phyloP scores from a whole-genome alignment of 2,888 invertebrate genomes.

The Drosophila kokeensis region DNA sequence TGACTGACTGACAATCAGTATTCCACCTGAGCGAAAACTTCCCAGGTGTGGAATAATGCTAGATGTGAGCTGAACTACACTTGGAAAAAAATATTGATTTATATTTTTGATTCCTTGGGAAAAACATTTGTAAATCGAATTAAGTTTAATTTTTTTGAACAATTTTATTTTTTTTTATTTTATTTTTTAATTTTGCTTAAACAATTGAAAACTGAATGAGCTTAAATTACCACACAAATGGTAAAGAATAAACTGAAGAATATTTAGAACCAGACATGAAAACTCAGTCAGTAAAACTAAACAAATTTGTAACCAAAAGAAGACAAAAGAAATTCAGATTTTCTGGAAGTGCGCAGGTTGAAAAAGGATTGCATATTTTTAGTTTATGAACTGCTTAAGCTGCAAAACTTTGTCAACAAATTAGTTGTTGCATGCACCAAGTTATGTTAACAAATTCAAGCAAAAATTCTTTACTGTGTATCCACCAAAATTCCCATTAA shows the following conservation, averaged over 20 bases:
- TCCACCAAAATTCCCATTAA: constrained; percentile 65
- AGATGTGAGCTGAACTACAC: background rate
- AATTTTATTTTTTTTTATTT: accelerated
- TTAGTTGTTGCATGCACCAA: background rate
- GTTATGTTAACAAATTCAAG: background rate
- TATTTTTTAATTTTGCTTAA: background rate
- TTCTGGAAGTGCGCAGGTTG: background rate
- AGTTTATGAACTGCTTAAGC: background rate
- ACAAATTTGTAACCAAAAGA: background rate
- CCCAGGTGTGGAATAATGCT: constrained; percentile 21
- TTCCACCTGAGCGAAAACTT: constrained; percentile 44
- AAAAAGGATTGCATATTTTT: background rate
- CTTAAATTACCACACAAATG: background rate
- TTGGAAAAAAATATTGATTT: background rate
- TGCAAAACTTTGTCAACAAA: background rate
- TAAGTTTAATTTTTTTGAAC: background rate
- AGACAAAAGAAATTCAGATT: background rate
- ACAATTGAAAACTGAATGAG: background rate
- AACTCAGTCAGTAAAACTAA: background rate
- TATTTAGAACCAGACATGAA: too few relatives aligned
- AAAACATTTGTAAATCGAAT: background rate
- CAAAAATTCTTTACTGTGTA: constrained; percentile 20
- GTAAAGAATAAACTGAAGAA: background rate
- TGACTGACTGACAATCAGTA: constrained; percentile 18
- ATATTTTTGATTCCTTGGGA: background rate